A percentile compares a stretch with the other conserved stretches of the same genome.
Conservation (phyloP, 2,113 vertebrate species). For the Genyomyrus donnyi region DNA sequence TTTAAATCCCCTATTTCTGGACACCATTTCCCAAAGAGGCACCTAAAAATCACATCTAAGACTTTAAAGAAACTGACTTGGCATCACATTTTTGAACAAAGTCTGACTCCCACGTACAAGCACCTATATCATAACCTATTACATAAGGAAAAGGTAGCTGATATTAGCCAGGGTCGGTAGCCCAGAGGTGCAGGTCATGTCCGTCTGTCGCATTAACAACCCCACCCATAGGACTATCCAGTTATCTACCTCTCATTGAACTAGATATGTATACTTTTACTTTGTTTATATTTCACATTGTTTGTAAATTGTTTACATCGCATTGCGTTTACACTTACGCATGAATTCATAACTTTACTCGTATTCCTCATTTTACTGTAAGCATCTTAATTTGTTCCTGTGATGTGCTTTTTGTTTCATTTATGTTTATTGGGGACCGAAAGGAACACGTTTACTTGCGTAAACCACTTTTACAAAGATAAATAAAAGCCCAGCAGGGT, state of each 20-base stretch:
- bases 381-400: neutral
- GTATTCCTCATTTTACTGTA: neutral
- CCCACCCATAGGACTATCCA: neutral
- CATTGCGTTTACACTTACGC: neutral
- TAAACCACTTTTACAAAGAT: neutral
- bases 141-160: neutral
- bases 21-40: neutral
- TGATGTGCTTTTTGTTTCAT: neutral
- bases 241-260: neutral
- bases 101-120: neutral
- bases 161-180: neutral
- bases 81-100: neutral
- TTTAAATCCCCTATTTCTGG: constrained; percentile 11
- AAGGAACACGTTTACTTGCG: neutral
- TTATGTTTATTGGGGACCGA: neutral
- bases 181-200: neutral
- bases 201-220: too few relatives aligned
- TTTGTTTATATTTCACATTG: neutral
- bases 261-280: neutral
- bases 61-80: neutral
- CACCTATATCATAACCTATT: neutral
- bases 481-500: neutral
- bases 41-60: neutral
- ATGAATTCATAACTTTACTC: neutral
- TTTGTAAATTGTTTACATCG: neutral